A percentile compares a stretch with the other conserved stretches of the same genome.
phyloP scores from a whole-genome alignment of 2,888 invertebrate genomes.

The Anagyrus pseudococci region DNA sequence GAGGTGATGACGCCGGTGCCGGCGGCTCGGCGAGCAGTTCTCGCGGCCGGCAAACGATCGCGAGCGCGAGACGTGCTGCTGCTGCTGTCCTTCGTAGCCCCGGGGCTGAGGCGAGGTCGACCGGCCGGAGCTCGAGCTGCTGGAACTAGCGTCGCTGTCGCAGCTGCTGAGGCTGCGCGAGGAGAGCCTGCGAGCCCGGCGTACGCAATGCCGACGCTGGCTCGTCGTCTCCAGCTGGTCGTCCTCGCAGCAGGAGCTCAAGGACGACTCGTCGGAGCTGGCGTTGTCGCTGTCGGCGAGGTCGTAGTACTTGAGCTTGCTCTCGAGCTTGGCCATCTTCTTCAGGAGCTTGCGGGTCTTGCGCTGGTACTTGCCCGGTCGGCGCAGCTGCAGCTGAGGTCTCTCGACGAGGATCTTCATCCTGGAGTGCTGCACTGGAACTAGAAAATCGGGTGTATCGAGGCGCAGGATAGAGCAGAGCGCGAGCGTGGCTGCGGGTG shows the following conservation, averaged over 20 bases:
- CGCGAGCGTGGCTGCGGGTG: not conserved
- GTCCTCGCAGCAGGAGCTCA: no score
- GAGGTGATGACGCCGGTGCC: not conserved
- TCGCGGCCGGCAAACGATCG: slow-evolving; percentile 5
- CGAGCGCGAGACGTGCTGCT: not conserved
- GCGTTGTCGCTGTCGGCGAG: not conserved
- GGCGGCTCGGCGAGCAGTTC: not conserved
- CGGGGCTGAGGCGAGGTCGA: not conserved
- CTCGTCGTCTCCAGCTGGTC: no score
- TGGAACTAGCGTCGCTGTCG: not conserved
- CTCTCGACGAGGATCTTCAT: not conserved
- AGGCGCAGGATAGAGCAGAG: no score
- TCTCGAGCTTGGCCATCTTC: slow-evolving; percentile 32
- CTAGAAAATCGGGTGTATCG: slow-evolving; percentile 7
- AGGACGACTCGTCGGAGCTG: slow-evolving; percentile 1
- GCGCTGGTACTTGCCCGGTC: not conserved
- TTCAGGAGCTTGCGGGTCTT: slow-evolving; percentile 5
- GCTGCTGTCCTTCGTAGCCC: not conserved
- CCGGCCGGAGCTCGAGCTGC: slow-evolving; percentile 2
- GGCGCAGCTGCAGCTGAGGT: not conserved
- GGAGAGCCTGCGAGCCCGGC: not conserved
- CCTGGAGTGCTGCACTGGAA: slow-evolving; percentile 2
- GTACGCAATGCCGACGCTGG: not conserved
- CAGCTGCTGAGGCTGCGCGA: not conserved
- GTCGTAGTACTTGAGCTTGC: slow-evolving; percentile 17